These are phyloP conservation scores for Alces alces DNA, from an alignment of 2,113 vertebrate genomes.

Conservation along the genomic window DNA sequence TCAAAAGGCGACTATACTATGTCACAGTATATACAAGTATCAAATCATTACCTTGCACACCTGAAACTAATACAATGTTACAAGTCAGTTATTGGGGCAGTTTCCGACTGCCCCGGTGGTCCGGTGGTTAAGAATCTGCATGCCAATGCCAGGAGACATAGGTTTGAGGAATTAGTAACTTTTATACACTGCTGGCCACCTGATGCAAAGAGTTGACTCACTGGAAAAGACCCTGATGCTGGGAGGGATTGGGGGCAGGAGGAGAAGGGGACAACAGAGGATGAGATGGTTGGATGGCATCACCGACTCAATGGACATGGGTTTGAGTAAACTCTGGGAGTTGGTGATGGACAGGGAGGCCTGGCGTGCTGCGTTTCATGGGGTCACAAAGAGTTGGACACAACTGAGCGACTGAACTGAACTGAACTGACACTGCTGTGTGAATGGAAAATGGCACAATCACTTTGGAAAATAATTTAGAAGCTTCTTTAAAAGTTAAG, in stretches of 20 bases:
- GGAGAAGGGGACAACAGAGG: too few relatives aligned
- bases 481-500: background rate
- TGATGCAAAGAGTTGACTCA: too few relatives aligned
- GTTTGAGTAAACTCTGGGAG: too few relatives aligned
- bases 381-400: too few relatives aligned
- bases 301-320: too few relatives aligned
- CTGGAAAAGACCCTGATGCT: too few relatives aligned
- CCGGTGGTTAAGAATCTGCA: background rate
- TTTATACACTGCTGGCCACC: background rate
- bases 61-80: background rate
- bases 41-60: background rate
- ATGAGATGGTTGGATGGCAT: too few relatives aligned
- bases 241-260: too few relatives aligned
- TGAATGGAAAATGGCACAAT: background rate
- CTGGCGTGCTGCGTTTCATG: too few relatives aligned
- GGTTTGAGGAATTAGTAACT: background rate
- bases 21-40: background rate
- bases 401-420: too few relatives aligned
- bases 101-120: background rate
- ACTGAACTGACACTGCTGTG: background rate
- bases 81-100: background rate
- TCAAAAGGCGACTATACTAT: background rate
- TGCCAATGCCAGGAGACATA: background rate
- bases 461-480: background rate
- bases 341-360: too few relatives aligned